Evolutionary conservation across 2,113 vertebrate species (phyloP), one percentile per base, ranked within the genome.

Genomic region (Sisor rabdophorus): DNA sequence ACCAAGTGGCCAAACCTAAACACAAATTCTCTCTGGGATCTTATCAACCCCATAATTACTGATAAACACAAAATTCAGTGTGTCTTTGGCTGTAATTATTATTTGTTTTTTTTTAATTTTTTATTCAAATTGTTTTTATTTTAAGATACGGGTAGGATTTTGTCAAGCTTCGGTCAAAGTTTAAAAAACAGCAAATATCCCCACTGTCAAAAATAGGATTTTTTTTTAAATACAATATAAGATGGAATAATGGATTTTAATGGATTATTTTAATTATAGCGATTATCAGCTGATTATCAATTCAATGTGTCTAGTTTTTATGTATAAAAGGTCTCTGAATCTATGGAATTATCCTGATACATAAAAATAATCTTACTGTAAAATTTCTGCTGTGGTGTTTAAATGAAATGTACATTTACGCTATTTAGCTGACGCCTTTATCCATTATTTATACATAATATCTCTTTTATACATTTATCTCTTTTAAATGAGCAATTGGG

Each of bases 11-110:
- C 40, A 50, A 19, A 2, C 30, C 63, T 63, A 73, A 80, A 80
- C 47, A 47, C 12, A 7, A 22, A 17, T 60, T 81, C 65, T 78
- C 76, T 44, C 26, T 60, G 71, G 76, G 72, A 55, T 16, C 6
- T 70, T 52, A 55, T 74, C 71, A 50, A 52, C 69, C 28, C 58
- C 56, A 32, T 73, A 80, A 80, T 78, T 76, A 78, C 72, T 32
- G 59, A 11, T 59, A n/a, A 55, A 77, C 61, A 52, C 61, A 16
- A 47, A 59, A 48, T 20, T 44, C 7, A 36, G 2, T 36, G 16
- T 22, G 28, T 15, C 40, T 22, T 48, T 40, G 68, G 60, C 59
- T 30, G 32, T 10, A 55, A 10, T 54, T 58, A 12, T 19, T 22
- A 30, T n/a, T n/a, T n/a, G n/a, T n/a, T n/a, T n/a, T n/a, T 24